These are phyloP conservation scores for Herpetotheres cachinnans DNA, from an alignment of 2,113 vertebrate species.

Conservation along the genomic window DNA sequence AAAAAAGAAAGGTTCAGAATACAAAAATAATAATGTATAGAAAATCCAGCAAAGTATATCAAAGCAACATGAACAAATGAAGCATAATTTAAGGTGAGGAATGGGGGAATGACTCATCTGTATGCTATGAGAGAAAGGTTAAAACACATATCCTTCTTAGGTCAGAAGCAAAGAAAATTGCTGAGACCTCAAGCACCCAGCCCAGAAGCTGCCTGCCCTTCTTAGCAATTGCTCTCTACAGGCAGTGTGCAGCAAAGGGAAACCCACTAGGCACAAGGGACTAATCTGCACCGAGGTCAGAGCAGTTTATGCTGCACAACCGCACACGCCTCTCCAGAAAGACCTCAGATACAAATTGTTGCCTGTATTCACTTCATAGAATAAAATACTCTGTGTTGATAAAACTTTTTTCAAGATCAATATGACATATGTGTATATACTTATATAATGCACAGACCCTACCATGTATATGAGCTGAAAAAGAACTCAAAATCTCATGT, in stretches of 20 bases:
- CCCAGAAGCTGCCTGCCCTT: neutral
- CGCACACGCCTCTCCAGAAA: neutral
- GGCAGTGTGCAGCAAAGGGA: neutral
- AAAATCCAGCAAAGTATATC: neutral
- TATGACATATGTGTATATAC: neutral
- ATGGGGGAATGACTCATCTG: neutral
- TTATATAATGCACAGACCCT: neutral
- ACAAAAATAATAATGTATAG: neutral
- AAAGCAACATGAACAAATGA: neutral
- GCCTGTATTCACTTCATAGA: neutral
- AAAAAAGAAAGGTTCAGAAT: conserved; percentile 7
- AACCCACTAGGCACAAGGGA: rapidly evolving
- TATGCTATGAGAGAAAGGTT: neutral
- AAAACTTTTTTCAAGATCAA: neutral
- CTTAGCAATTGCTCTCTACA: neutral
- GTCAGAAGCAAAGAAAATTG: neutral
- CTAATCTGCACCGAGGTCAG: neutral
- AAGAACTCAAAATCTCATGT: neutral
- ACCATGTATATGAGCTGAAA: neutral
- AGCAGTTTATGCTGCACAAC: neutral
- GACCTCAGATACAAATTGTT: neutral
- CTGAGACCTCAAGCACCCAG: neutral
- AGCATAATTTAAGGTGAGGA: neutral
- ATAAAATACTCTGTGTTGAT: neutral
- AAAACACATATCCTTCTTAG: neutral